Base-by-base conservation (phyloP, 2,113 vertebrate species). In the Triplophysa dalaica region DNA sequence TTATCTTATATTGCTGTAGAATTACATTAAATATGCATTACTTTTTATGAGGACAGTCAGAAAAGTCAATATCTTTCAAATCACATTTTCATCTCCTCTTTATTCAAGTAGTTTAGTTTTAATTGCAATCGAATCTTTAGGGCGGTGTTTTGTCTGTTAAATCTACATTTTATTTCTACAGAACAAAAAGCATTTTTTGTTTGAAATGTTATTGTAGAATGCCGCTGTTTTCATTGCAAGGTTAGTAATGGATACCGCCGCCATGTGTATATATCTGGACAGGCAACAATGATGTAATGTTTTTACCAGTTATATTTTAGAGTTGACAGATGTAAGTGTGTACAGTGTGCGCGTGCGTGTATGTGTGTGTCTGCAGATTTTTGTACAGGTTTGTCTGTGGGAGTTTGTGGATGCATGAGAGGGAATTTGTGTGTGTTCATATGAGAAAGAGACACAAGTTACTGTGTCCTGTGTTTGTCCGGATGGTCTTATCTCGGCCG, bases 401-500 rank as follows among this genome's bases (percentile, higher is more conserved):
- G 26, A 74, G 22, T 56, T 62, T 74, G 64, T 68, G 29, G 21
- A 8, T 22, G 19, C 17, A n/a, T 21, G 33, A 21, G 52, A n/a
- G 48, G 62, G 22, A 24, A 38, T n/a, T 56, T 56, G 2, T 43
- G 43, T 45, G 43, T 45, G 43, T 45, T 45, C 11, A 12, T 45
- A 45, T 45, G 11, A 45, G 43, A 45, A 45, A 12, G 43, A 52
- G 16, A 52, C 50, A 52, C 5, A 17, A 38, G n/a, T 22, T 75
- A 75, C 13, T 43, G 10, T 17, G 38, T 52, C 11, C 14, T n/a
- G 24, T 24, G 24, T 12, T 60, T 58, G 79, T 29, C 73, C 85
- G 79, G 83, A 80, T 82, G 83, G 58, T 87, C 86, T 84, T 83
- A 64, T 82, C 81, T 87, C 89, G 87, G 88, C 85, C 87, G 81